A percentile compares a stretch with the other conserved stretches of the same genome.
phyloP scores from a whole-genome alignment of 2,888 invertebrate genomes.

The Zygothrica quintamaculata region DNA sequence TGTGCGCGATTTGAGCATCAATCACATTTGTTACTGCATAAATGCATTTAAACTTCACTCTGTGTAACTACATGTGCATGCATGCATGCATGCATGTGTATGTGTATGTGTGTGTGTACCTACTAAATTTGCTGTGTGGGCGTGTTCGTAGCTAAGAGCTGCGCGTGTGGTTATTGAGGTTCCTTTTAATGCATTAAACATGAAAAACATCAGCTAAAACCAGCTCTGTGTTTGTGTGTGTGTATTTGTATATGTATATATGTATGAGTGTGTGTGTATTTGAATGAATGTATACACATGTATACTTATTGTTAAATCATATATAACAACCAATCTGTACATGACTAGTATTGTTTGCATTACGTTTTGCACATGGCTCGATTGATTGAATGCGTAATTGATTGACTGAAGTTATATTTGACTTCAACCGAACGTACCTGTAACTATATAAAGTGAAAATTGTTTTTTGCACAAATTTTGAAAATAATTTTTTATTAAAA shows the following conservation, averaged over 20 bases:
- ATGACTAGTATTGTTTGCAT: conserved; percentile 41
- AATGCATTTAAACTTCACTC: conserved; percentile 8
- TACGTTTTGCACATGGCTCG: conserved; percentile 32
- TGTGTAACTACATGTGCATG: not conserved
- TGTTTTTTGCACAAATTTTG: no score
- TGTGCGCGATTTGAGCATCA: conserved; percentile 50
- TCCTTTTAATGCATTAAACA: conserved; percentile 36
- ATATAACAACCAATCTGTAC: conserved; percentile 42
- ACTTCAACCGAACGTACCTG: conserved; percentile 1
- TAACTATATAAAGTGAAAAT: no score
- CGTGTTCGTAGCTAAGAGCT: conserved; percentile 16
- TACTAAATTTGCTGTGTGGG: conserved; percentile 23
- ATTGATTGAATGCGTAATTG: conserved; percentile 35
- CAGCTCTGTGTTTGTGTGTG: not conserved
- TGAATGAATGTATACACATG: conserved; percentile 4
- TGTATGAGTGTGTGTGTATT: conserved; percentile 2
- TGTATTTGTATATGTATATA: conserved; percentile 2
- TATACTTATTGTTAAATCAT: conserved; percentile 51
- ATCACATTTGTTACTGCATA: conserved; percentile 49
- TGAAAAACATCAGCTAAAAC: conserved; percentile 1
- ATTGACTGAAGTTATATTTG: conserved; percentile 29
- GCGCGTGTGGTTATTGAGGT: conserved; percentile 32
- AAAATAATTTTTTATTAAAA: no score
- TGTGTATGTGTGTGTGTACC: conserved; percentile 9
- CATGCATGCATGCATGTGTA: conserved; percentile 2